Conservation (phyloP, 2,797 vertebrate species). For the Pygocentrus nattereri region DNA sequence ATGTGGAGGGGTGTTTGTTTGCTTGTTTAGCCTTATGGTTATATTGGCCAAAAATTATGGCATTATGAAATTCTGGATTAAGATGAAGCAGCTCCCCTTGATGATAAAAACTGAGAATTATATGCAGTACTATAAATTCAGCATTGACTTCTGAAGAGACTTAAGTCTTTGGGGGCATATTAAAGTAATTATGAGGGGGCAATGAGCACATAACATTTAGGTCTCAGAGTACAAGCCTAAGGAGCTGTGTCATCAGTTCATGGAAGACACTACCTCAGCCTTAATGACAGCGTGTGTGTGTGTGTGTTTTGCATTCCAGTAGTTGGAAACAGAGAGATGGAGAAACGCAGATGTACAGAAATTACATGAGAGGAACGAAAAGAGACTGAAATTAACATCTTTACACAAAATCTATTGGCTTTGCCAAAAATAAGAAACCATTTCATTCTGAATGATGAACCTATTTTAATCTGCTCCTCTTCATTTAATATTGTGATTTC, state of each 20-base stretch:
- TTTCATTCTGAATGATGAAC: too few relatives aligned
- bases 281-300: constrained; percentile 23
- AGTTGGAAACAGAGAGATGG: constrained; percentile 8
- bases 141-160: background rate
- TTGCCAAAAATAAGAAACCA: too few relatives aligned
- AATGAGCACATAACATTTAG: constrained; percentile 26
- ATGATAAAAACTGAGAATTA: background rate
- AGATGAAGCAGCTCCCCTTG: background rate
- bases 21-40: background rate
- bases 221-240: constrained; percentile 4
- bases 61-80: background rate
- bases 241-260: constrained; percentile 32
- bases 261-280: constrained; percentile 20
- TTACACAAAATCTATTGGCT: too few relatives aligned
- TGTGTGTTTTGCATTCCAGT: constrained; percentile 19
- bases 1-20: background rate
- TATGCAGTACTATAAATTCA: background rate
- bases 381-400: background rate
- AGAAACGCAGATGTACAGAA: constrained; percentile 27
- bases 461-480: too few relatives aligned
- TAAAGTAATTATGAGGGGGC: constrained; percentile 15
- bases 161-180: constrained; percentile 2
- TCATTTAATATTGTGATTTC: too few relatives aligned
- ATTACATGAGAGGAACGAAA: constrained; percentile 7
- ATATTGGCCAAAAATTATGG: background rate